Base-by-base conservation (phyloP, 1,140 invertebrate genomes). In the Colletes gigas region DNA sequence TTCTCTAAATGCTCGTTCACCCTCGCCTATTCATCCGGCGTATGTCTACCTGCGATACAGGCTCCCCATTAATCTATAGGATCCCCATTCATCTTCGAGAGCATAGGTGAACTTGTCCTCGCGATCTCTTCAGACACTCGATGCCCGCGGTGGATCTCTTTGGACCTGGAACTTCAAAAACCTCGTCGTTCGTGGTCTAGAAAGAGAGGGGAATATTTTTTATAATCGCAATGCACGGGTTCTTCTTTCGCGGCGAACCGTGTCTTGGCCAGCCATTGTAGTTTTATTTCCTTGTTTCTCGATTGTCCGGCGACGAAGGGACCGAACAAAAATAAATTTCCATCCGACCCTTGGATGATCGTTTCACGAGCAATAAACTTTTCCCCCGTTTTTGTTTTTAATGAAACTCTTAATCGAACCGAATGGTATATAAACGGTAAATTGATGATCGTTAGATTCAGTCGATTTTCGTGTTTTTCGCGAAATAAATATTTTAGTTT, bases 21-120 rank as follows among this genome's bases (percentile, higher is more conserved):
- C 81, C 72, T 83, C 76, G 85, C 73, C 84, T 86, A 86, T 86
- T 86, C 85, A 86, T 73, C 44, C 57, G 76, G 73, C 85, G 84
- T 86, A 80, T 83, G 85, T 86, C 85, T 86, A 86, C 85, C 85
- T 86, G 85, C 84, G 81, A 82, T 82, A 86, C 82, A 74, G 47
- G 60, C 82, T 78, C 66, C 71, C 84, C 81, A 86, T 86, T 86
- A 86, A 86, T 67, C 73, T 73, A 86, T 85, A 79, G 84, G 84
- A 72, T 77, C 84, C 30, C 30, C 84, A 86, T 86, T 86, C 81
- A 86, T 80, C 81, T 83, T 83, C 76, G 76, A 78, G 83, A 73
- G 79, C 80, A 78, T 82, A 83, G 84, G 81, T 79, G 81, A 86
- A 86, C 75, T 83, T 86, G 84, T 86, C 84, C 84, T 78, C 75